Percentiles rank a stretch among this genome's conserved stretches.
Evolutionary conservation across 2,888 invertebrate genomes (phyloP).

Genomic region (Cremastinae sp.): DNA sequence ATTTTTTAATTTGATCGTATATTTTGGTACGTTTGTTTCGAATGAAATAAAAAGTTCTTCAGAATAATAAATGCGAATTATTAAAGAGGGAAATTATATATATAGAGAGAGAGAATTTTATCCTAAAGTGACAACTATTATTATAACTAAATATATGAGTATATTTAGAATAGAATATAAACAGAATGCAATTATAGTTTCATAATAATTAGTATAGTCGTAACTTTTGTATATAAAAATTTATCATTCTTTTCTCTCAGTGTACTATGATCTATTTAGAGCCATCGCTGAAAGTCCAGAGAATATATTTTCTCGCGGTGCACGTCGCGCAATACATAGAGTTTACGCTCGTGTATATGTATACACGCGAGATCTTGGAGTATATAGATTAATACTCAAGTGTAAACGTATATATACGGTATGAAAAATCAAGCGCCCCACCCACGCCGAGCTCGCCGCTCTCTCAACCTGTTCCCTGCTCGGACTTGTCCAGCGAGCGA

Average conservation of each 20-base stretch:
- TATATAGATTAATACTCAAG: constrained; percentile 7
- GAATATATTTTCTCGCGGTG: too few species aligned
- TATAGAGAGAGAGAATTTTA: background rate
- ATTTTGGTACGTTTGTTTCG: too few species aligned
- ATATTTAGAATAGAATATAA: too few species aligned
- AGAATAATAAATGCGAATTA: too few species aligned
- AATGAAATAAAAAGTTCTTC: too few species aligned
- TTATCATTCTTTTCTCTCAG: too few species aligned
- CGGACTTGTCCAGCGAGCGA: constrained; percentile 60
- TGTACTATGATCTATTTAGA: constrained; percentile 40
- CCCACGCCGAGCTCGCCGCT: constrained; percentile 75
- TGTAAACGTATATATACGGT: constrained; percentile 41
- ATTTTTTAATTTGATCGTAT: too few species aligned
- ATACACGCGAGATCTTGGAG: constrained; percentile 43
- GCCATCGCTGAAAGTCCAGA: constrained; percentile 49
- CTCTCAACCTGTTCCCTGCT: constrained; percentile 78
- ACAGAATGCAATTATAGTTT: too few species aligned
- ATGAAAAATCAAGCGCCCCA: constrained; percentile 77
- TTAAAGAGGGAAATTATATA: background rate
- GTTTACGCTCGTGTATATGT: constrained; percentile 33
- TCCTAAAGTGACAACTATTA: background rate
- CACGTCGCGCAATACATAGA: too few species aligned
- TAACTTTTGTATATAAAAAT: too few species aligned
- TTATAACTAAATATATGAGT: constrained; percentile 33
- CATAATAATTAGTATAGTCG: too few species aligned